Evolutionary conservation across 2,888 invertebrate genomes (phyloP), one percentile per base, ranked within the genome.

Genomic region (Danaus chrysippus): DNA sequence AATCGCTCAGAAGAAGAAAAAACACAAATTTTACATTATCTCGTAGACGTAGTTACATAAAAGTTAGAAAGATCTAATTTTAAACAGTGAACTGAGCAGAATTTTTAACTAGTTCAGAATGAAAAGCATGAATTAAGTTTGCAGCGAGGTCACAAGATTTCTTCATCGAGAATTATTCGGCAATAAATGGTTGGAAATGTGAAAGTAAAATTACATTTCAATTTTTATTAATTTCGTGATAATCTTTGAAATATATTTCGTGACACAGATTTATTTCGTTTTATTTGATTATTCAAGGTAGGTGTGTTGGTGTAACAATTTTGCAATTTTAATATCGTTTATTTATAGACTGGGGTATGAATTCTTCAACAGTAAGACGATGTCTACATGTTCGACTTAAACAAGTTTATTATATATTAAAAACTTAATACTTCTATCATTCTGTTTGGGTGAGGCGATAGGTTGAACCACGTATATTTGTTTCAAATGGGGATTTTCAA

Each of bases 51-150:
- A 15, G 15, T 49, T 46, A 34, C 6, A 34, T 46, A 23, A 59
- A 59, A 23, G 13, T 54, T 23, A 9, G 17, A 8, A n/a, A 54
- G 34, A 59, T 59, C 44, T 54, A 59, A 59, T 54, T 54, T 59
- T 44, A 44, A 59, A 54, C 44, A 42, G 34, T 59, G 59, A 54
- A 44, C 59, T 44, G 44, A 59, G 17, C n/a, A 17, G 59, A 59
- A 59, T 59, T 43, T 54, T 43, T 59, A 59, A 59, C 59, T 54
- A 59, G 54, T 54, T 54, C 44, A 54, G 53, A 54, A 53, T 54
- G 10, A 54, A 13, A 44, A 54, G 41, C 15, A 42, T 12, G 34
- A 43, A 59, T 59, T 54, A 59, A 59, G 43, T 59, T 59, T 42
- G 46, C 54, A 44, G 17, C 44, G 12, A 41, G 44, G 17, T 49